Percentiles rank a stretch among this genome's conserved stretches.
phyloP scores from a whole-genome alignment of 1,140 invertebrate species.

The Anoplophora glabripennis region DNA sequence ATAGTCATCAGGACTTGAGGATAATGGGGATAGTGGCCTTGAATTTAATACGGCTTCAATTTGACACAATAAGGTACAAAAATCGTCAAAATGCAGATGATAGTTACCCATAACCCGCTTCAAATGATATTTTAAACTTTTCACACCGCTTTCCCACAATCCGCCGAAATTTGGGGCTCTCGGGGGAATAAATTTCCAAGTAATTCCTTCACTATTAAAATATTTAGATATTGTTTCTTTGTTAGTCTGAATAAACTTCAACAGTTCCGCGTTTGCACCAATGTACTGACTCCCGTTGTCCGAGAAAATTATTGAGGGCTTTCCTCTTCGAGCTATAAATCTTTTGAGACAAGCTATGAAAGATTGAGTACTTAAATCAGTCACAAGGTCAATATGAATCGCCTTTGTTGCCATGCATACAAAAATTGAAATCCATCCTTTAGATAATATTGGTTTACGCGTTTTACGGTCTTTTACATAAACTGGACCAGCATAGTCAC shows the following conservation, averaged over 20 bases:
- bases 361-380: slow-evolving; percentile 27
- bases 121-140: slow-evolving; percentile 40
- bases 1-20: slow-evolving; percentile 15
- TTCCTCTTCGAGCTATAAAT: slow-evolving; percentile 32
- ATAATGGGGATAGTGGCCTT: slow-evolving; percentile 5
- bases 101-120: slow-evolving; percentile 3
- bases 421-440: slow-evolving; percentile 14
- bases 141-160: slow-evolving; percentile 48
- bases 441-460: slow-evolving; percentile 16
- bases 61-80: slow-evolving; percentile 4
- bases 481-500: slow-evolving; percentile 13
- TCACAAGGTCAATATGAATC: slow-evolving; percentile 45
- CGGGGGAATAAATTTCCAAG: slow-evolving; percentile 51
- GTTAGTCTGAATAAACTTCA: slow-evolving; percentile 7
- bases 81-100: slow-evolving; percentile 17
- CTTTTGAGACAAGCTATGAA: slow-evolving; percentile 36
- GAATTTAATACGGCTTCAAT: slow-evolving; percentile 15
- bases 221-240: not conserved
- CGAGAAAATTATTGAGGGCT: slow-evolving; percentile 21
- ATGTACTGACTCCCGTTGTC: slow-evolving; percentile 34
- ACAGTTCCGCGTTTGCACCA: slow-evolving; percentile 19
- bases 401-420: slow-evolving; percentile 32
- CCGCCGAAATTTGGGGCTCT: slow-evolving; percentile 49
- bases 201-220: not conserved
- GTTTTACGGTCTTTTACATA: slow-evolving; percentile 11